These are phyloP conservation scores for Eptesicus fuscus DNA, from an alignment of 2,113 vertebrate genomes.

Conservation along the genomic window DNA sequence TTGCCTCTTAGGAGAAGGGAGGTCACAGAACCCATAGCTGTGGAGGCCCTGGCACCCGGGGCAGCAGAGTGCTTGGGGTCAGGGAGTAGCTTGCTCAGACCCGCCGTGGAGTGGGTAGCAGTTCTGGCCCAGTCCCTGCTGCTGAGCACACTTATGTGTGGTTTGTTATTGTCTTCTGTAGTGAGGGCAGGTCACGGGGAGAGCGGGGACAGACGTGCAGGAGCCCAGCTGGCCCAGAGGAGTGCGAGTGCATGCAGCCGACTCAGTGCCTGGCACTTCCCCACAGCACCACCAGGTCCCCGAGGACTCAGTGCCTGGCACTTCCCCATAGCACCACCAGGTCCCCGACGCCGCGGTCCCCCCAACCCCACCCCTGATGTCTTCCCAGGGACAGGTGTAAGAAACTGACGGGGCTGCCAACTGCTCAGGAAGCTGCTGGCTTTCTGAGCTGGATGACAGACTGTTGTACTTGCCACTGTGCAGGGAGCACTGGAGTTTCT, in stretches of 20 bases:
- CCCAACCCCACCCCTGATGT: fast-evolving
- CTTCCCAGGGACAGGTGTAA: not conserved
- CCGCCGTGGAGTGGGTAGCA: not conserved
- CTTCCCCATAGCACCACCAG: fast-evolving
- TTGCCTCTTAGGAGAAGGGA: not conserved
- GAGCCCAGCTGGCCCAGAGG: fast-evolving
- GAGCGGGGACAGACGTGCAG: fast-evolving
- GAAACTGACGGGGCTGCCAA: not conserved
- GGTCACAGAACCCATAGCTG: not conserved
- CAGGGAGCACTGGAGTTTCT: not conserved
- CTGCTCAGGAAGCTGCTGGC: not conserved
- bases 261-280: not conserved
- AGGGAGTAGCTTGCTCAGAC: not conserved
- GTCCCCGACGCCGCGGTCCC: fast-evolving
- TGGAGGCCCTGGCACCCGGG: not conserved
- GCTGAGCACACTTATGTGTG: fast-evolving
- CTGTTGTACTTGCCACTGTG: not conserved
- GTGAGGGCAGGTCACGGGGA: not conserved
- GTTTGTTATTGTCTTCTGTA: not conserved
- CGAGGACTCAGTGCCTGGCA: not conserved
- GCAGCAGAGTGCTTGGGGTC: not conserved
- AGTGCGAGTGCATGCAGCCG: not conserved
- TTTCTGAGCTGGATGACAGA: not conserved
- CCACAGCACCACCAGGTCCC: fast-evolving
- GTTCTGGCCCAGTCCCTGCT: not conserved